Percentiles rank a stretch among this genome's conserved stretches.
phyloP scores from a whole-genome alignment of 2,888 invertebrate genomes.

The Epinotia ramella region DNA sequence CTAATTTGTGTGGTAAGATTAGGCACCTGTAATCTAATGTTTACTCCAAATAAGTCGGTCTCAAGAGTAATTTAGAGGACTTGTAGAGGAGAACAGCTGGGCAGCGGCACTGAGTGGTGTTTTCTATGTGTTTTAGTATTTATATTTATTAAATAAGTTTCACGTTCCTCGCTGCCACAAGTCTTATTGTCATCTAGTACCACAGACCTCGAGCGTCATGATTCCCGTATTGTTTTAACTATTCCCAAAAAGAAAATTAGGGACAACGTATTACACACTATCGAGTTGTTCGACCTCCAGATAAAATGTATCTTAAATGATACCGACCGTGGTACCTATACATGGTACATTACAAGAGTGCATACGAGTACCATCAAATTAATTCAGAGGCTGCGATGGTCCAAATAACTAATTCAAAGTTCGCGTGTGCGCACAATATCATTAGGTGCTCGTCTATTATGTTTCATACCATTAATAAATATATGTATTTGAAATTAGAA shows the following conservation, averaged over 20 bases:
- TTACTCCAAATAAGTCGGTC: background rate
- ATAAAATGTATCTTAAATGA: background rate
- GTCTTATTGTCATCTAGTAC: too few relatives aligned
- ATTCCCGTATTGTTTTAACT: too few relatives aligned
- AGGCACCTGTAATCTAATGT: background rate
- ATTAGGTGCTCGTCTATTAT: conserved; percentile 44
- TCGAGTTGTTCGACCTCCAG: too few relatives aligned
- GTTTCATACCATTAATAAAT: conserved; percentile 21
- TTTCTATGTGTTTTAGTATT: too few relatives aligned
- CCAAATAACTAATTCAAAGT: conserved; percentile 56
- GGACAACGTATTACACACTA: too few relatives aligned
- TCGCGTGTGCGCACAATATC: conserved; percentile 58
- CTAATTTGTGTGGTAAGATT: conserved; percentile 17
- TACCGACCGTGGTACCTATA: background rate
- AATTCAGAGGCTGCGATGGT: conserved; percentile 46
- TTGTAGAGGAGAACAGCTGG: too few relatives aligned
- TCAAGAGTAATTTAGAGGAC: background rate
- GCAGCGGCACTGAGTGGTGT: too few relatives aligned
- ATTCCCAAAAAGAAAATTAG: too few relatives aligned
- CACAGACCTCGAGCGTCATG: too few relatives aligned
- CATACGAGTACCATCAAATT: conserved; percentile 30
- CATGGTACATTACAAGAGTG: background rate
- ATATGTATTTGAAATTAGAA: conserved; percentile 2
- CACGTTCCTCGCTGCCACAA: too few relatives aligned
- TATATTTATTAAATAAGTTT: too few relatives aligned